A percentile compares a stretch with the other conserved stretches of the same genome.
phyloP scores from a whole-genome alignment of 2,113 vertebrate genomes.

The Pandion haliaetus region DNA sequence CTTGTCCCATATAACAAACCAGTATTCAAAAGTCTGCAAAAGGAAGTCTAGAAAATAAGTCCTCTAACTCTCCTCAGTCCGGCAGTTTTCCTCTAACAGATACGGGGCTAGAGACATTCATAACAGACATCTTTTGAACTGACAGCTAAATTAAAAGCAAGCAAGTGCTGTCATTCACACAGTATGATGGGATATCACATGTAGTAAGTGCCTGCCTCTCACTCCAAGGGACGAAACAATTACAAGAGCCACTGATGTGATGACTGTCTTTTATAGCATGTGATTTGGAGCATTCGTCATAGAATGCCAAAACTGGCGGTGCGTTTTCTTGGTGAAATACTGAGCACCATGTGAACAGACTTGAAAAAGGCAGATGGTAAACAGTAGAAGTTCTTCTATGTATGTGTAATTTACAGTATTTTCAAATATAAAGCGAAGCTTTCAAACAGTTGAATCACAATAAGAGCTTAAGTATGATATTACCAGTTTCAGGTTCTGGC shows the following conservation, averaged over 20 bases:
- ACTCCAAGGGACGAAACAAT: conserved; percentile 65
- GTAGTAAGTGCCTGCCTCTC: conserved; percentile 62
- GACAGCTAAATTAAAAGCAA: conserved; percentile 60
- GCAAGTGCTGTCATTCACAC: conserved; percentile 53
- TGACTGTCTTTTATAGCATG: conserved; percentile 57
- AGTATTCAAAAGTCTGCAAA: neutral
- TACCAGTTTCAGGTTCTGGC: conserved; percentile 85
- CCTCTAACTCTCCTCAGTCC: neutral
- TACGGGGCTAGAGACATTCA: conserved; percentile 18
- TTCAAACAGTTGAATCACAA: conserved; percentile 69
- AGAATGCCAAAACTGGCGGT: conserved; percentile 61
- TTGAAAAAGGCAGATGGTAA: conserved; percentile 66
- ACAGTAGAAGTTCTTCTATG: conserved; percentile 59
- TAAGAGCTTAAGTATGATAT: conserved; percentile 72
- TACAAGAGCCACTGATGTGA: conserved; percentile 55
- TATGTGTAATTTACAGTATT: conserved; percentile 70
- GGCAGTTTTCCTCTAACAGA: neutral
- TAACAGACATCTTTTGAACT: conserved; percentile 53
- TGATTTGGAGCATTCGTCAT: conserved; percentile 55
- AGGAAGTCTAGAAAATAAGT: neutral
- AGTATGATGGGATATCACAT: conserved; percentile 54
- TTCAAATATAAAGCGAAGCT: conserved; percentile 69
- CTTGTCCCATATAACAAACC: neutral
- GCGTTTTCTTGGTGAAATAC: conserved; percentile 51
- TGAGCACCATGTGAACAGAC: conserved; percentile 59